Base-by-base conservation (phyloP, 2,113 vertebrate species). In the Salvator merianae region DNA sequence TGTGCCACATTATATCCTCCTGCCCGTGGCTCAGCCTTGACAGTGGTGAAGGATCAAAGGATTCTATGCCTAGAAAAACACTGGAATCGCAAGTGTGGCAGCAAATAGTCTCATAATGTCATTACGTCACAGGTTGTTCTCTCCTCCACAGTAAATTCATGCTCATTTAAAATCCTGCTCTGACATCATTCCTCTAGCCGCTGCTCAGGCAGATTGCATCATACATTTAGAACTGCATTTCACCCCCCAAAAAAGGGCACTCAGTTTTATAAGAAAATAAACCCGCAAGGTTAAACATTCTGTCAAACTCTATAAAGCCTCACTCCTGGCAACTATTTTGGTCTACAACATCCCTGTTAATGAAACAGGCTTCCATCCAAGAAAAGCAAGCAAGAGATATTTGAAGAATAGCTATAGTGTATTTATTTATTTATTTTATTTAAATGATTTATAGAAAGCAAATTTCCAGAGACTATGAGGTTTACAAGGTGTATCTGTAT, bases 161-260 rank as follows among this genome's bases (percentile, higher is more conserved):
- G n/a, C 53, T 70, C n/a, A 9, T 70, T 53, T 81, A 66, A 69
- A 53, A 80, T 69, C 12, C n/a, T 32, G 40, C 79, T n/a, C 36
- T 32, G 53, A 28, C 32, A 59, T 38, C 53, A 34, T 70, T 81
- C 36, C 47, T 34, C 30, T 66, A 70, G n/a, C 43, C 36, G 66
- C 47, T 79, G 28, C 47, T 10, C 43, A 66, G 24, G 12, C 5
- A 53, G 40, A 53, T 34, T 43, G 70, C 65, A 36, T 70, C 32
- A n/a, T 70, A 34, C 36, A 20, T 70, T 81, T 36, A 70, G 66
- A 70, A 70, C 79, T 81, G 14, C 43, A n/a, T 81, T 81, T 70
- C 65, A 50, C 50, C 70, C 62, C 28, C 22, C n/a, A 53, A 28
- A 53, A n/a, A n/a, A n/a, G n/a, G n/a, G 28, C 79, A 55, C n/a